Conservation (phyloP, 2,113 vertebrate genomes). For the Macquaria ambigua region DNA sequence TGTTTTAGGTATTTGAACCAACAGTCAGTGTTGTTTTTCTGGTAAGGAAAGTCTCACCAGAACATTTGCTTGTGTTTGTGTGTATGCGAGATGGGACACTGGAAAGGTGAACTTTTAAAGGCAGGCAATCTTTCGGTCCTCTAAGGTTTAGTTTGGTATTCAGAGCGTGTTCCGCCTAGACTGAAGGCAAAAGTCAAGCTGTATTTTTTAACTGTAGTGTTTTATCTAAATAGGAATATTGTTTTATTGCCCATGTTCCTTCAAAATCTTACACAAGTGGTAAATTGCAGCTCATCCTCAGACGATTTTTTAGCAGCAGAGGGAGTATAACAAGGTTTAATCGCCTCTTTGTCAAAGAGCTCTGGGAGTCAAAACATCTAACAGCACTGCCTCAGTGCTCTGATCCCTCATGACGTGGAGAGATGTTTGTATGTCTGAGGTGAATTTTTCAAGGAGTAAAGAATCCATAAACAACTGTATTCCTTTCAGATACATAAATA, state of each 20-base stretch:
- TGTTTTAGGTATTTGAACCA: not conserved
- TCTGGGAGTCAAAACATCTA: not conserved
- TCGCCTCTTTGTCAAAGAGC: slow-evolving; percentile 2
- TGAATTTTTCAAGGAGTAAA: not conserved
- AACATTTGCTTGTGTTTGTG: slow-evolving; percentile 3
- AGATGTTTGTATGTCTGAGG: not conserved
- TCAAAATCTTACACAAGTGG: not conserved
- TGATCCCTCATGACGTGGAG: not conserved
- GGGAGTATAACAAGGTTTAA: slow-evolving; percentile 19
- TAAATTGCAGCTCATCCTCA: not conserved
- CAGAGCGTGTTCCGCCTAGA: not conserved
- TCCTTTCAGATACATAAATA: not conserved
- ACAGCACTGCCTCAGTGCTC: not conserved
- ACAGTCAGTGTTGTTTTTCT: not conserved
- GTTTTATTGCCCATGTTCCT: not conserved
- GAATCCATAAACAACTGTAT: not conserved
- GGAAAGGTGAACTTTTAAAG: slow-evolving; percentile 15
- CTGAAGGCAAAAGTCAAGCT: slow-evolving; percentile 30
- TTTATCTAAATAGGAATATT: slow-evolving; percentile 10
- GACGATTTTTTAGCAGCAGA: not conserved
- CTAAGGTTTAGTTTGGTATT: slow-evolving; percentile 9
- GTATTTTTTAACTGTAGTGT: slow-evolving; percentile 10
- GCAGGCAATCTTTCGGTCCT: not conserved
- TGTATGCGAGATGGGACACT: not conserved
- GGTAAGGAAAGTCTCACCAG: not conserved